Percentiles rank a stretch among this genome's conserved stretches.
Evolutionary conservation across 2,888 invertebrate species (phyloP).

Genomic region (Heliconius sara): DNA sequence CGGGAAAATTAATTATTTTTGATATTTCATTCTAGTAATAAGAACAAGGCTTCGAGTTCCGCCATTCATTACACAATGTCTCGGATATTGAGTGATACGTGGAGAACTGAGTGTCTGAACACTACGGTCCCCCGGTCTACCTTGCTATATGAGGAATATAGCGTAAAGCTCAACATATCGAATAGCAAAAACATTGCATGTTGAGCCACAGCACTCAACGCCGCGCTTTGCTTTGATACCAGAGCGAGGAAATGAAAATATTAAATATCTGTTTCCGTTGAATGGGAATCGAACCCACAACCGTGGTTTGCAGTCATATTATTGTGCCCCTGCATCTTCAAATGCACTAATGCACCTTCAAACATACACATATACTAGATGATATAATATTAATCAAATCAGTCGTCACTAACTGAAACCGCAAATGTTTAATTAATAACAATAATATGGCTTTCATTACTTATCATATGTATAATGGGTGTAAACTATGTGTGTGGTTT

Average conservation of each 20-base stretch:
- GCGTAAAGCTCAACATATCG: neutral
- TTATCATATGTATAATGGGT: neutral
- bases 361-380: neutral
- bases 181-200: neutral
- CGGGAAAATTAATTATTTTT: too few species aligned
- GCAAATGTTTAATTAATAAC: slow-evolving; percentile 26
- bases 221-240: neutral
- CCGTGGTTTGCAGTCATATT: neutral
- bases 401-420: slow-evolving; percentile 13
- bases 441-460: slow-evolving; percentile 7
- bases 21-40: too few species aligned
- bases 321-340: neutral
- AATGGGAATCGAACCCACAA: neutral
- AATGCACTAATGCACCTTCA: neutral
- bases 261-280: neutral
- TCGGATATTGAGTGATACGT: neutral
- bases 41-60: too few species aligned
- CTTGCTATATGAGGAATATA: neutral
- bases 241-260: neutral
- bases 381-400: slow-evolving; percentile 15
- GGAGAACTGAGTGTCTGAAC: neutral
- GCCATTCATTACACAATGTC: too few species aligned
- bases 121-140: neutral
- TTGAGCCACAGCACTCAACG: neutral
- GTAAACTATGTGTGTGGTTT: neutral